These are phyloP conservation scores for Agrochola lychnidis DNA, from an alignment of 2,888 invertebrate species.

Conservation along the genomic window DNA sequence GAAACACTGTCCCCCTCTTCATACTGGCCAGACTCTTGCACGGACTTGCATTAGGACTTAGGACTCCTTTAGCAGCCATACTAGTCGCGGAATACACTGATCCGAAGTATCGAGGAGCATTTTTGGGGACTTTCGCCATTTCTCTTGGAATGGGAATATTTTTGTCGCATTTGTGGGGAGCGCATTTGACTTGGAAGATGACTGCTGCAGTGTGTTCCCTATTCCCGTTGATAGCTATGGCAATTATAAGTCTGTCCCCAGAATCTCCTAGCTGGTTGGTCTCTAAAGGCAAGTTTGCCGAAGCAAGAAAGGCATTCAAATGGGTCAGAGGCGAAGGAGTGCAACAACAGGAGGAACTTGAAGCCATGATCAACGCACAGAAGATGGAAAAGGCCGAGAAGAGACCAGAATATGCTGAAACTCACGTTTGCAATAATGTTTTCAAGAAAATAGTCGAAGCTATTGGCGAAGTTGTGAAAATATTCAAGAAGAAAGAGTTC, in stretches of 20 bases:
- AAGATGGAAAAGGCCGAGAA: constrained; percentile 78
- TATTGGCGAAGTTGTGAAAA: constrained; percentile 79
- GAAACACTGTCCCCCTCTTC: constrained; percentile 84
- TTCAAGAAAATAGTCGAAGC: constrained; percentile 76
- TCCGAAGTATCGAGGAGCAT: constrained; percentile 91
- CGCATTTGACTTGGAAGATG: constrained; percentile 91
- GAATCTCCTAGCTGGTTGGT: constrained; percentile 93
- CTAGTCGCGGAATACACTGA: constrained; percentile 91
- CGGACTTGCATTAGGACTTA: constrained; percentile 89
- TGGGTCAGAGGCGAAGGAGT: constrained; percentile 91
- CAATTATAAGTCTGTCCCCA: constrained; percentile 87
- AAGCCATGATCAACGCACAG: constrained; percentile 84
- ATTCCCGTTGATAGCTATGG: constrained; percentile 88
- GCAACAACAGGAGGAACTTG: constrained; percentile 84
- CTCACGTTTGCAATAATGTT: constrained; percentile 72
- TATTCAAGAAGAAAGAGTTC: constrained; percentile 87
- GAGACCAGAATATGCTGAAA: constrained; percentile 69
- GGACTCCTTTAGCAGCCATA: constrained; percentile 89
- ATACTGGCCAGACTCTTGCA: constrained; percentile 84
- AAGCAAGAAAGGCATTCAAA: constrained; percentile 91
- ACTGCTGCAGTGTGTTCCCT: constrained; percentile 89
- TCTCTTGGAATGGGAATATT: constrained; percentile 92
- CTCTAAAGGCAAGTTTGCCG: constrained; percentile 89
- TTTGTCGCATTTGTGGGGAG: constrained; percentile 92
- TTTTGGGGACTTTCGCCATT: constrained; percentile 91